A percentile compares a stretch with the other conserved stretches of the same genome.
phyloP scores from a whole-genome alignment of 2,113 vertebrate genomes.

The Ibidorhyncha struthersii region DNA sequence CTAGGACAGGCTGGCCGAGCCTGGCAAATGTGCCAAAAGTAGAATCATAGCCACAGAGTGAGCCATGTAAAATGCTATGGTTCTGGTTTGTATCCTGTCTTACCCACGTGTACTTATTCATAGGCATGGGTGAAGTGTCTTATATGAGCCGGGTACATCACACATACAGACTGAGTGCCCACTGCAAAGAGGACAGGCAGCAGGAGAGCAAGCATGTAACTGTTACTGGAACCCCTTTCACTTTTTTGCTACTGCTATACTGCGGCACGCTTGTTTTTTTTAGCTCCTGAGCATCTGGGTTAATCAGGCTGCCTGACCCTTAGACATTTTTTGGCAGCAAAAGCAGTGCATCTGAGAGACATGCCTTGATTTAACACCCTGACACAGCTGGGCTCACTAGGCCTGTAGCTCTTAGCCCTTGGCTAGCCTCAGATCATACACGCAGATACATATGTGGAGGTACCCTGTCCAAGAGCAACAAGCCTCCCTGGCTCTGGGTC shows the following conservation, averaged over 20 bases:
- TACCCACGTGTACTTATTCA: not conserved
- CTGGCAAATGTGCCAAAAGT: not conserved
- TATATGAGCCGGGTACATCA: not conserved
- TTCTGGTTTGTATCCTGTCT: not conserved
- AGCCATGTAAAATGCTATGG: not conserved
- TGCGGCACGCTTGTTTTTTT: not conserved
- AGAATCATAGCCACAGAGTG: not conserved
- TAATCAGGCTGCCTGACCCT: slow-evolving; percentile 44
- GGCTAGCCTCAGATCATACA: not conserved
- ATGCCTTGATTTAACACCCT: slow-evolving; percentile 39
- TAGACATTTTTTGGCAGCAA: slow-evolving; percentile 56
- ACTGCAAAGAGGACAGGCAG: not conserved
- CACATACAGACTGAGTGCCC: not conserved
- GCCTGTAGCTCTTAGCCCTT: not conserved
- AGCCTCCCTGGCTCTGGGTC: not conserved
- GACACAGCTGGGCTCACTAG: slow-evolving; percentile 16
- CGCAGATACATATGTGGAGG: not conserved
- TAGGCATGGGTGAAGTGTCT: not conserved
- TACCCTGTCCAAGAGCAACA: slow-evolving; percentile 5
- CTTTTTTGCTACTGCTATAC: not conserved
- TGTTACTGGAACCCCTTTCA: not conserved
- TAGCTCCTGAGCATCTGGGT: slow-evolving; percentile 20
- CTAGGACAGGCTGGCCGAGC: not conserved
- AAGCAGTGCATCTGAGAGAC: slow-evolving; percentile 17
- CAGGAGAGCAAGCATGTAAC: not conserved